Evolutionary conservation across 2,888 invertebrate genomes (phyloP).

Genomic region (Drosophila prostipennis): DNA sequence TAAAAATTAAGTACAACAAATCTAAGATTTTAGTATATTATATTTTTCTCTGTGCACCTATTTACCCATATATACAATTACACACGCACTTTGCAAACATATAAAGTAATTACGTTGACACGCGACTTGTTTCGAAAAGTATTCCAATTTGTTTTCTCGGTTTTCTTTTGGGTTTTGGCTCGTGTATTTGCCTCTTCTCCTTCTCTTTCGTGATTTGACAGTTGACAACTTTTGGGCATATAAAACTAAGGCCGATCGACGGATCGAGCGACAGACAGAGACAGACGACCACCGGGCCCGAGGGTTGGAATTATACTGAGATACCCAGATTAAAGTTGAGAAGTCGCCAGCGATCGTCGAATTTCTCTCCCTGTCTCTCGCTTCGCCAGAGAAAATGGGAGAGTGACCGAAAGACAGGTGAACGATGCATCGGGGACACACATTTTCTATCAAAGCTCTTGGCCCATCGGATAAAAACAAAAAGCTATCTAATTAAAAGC

Average conservation of each 20-base stretch:
- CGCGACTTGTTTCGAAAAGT: constrained; percentile 75
- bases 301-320: constrained; percentile 74
- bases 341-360: constrained; percentile 42
- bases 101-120: constrained; percentile 63
- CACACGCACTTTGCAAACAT: constrained; percentile 47
- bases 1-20: too few relatives aligned
- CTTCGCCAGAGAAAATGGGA: constrained; percentile 22
- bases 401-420: constrained; percentile 30
- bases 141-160: constrained; percentile 47
- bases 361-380: constrained; percentile 5
- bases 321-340: constrained; percentile 30
- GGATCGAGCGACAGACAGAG: constrained; percentile 23
- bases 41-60: constrained; percentile 8
- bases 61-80: constrained; percentile 30
- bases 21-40: too few relatives aligned
- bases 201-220: constrained; percentile 45
- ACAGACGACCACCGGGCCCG: constrained; percentile 70
- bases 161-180: constrained; percentile 31
- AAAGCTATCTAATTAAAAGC: constrained; percentile 41
- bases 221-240: constrained; percentile 75
- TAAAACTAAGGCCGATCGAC: constrained; percentile 17
- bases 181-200: constrained; percentile 37
- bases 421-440: constrained; percentile 27
- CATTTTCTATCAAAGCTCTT: constrained; percentile 32
- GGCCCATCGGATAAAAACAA: constrained; percentile 10